Conservation (phyloP, 2,113 vertebrate species). For the Oophaga pumilio region DNA sequence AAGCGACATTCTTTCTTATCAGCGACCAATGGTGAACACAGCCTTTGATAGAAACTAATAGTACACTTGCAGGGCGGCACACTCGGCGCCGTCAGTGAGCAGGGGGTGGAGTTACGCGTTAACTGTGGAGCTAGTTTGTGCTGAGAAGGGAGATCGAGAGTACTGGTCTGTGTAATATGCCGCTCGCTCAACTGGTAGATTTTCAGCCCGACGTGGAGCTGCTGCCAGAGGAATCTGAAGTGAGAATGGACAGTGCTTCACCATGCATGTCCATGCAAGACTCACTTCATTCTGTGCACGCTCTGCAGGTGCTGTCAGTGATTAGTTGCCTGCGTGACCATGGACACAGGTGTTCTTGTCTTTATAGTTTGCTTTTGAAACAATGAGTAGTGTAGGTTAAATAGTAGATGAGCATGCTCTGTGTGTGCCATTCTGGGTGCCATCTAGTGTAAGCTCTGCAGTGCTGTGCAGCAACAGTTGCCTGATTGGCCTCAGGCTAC, state of each 20-base stretch:
- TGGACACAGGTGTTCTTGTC: background rate
- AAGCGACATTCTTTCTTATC: background rate
- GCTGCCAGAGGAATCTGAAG: slow-evolving; percentile 46
- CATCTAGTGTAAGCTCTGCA: background rate
- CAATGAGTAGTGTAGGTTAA: background rate
- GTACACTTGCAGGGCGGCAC: slow-evolving; percentile 7
- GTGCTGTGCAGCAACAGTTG: background rate
- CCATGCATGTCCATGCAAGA: background rate
- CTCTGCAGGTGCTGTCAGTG: background rate
- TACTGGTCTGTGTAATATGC: slow-evolving; percentile 29
- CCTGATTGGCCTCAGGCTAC: background rate
- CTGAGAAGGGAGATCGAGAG: background rate
- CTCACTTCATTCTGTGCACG: background rate
- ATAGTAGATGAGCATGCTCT: background rate
- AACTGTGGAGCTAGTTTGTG: background rate
- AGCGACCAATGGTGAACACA: background rate
- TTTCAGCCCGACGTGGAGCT: slow-evolving; percentile 47
- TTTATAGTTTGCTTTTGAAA: background rate
- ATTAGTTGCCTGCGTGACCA: background rate
- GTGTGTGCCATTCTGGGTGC: background rate
- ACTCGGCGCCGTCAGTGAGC: slow-evolving; percentile 35
- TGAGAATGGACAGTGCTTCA: background rate
- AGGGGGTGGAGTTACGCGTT: too few species aligned
- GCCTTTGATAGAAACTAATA: slow-evolving; percentile 9
- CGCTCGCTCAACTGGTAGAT: slow-evolving; percentile 50